Evolutionary conservation across 2,888 invertebrate species (phyloP), one percentile per base, ranked within the genome.

Genomic region (Philonicus albiceps): DNA sequence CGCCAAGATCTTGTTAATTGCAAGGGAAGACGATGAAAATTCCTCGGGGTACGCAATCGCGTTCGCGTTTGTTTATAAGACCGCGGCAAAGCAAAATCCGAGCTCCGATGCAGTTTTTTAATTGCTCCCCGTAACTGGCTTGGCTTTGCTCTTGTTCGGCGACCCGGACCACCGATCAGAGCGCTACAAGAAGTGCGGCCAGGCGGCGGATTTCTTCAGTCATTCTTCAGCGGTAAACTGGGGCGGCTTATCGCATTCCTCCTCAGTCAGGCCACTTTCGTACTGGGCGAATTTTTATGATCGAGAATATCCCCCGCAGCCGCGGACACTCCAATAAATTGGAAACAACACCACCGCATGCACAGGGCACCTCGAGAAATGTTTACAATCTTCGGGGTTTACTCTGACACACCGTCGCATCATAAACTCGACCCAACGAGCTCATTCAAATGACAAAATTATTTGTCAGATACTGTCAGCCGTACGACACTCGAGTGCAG

Each of bases 401-500:
- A 27, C 30, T 37, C 73, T 27, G 43, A 11, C 72, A 16, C 73
- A 22, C 16, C 43, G 30, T 72, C 73, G 40, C 22, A 11, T 73
- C 72, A 73, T 84, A 84, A 72, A 73, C 11, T 40, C 22, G 11
- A 55, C 43, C 34, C 73, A 84, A 84, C 37, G 81, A 55, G 72
- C 84, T 74, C 34, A 53, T 78, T 78, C 64, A 84, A 53, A 78
- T 87, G 87, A 87, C 87, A 86, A 87, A 87, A 87, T 87, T 87
- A 87, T 87, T 87, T 87, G 87, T 87, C 87, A 87, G 87, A 87
- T 87, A 72, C 78, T 83, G 83, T 83, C 76, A 76, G 75, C 34
- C 74, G 49, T 27, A 40, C 37, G 31, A 31, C 76, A 73, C 84
- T 73, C 72, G 73, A 73, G 84, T 19, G 84, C 40, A 73, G 31